Evolutionary conservation across 2,888 invertebrate species (phyloP).

Genomic region (Linnaemya tessellans): DNA sequence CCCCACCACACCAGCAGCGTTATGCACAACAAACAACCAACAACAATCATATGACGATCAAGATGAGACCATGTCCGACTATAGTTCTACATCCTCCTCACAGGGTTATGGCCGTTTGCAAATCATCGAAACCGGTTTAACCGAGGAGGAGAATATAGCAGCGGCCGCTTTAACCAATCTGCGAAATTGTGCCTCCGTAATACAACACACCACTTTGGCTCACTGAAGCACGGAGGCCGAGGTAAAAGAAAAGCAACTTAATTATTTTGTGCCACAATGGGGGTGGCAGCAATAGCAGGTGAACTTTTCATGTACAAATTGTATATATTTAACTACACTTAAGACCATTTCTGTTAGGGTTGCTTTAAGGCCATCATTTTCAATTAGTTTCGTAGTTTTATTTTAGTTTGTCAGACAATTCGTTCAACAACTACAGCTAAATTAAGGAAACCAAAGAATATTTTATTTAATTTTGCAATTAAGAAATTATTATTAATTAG

Average conservation of each 20-base stretch:
- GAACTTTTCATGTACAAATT: conserved; percentile 65
- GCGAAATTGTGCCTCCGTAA: conserved; percentile 83
- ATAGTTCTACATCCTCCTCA: conserved; percentile 78
- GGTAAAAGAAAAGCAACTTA: conserved; percentile 16
- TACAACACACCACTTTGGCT: conserved; percentile 83
- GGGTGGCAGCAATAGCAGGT: conserved; percentile 68
- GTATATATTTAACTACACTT: conserved; percentile 61
- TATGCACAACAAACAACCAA: background rate
- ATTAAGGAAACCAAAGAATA: conserved; percentile 77
- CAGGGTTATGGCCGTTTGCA: conserved; percentile 81
- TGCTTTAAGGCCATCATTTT: conserved; percentile 35
- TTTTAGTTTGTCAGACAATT: conserved; percentile 34
- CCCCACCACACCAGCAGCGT: background rate
- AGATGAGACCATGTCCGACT: conserved; percentile 80
- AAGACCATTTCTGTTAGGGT: conserved; percentile 32
- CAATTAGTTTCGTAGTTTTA: conserved; percentile 58
- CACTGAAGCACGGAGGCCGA: conserved; percentile 73
- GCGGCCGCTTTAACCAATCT: conserved; percentile 83
- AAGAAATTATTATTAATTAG: background rate
- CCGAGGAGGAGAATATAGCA: conserved; percentile 83
- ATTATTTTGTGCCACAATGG: conserved; percentile 14
- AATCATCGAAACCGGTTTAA: conserved; percentile 81
- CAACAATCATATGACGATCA: conserved; percentile 75
- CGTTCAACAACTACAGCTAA: conserved; percentile 77
- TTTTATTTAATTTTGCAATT: conserved; percentile 70